Evolutionary conservation across 2,888 invertebrate genomes (phyloP).

Genomic region (Anagyrus pseudococci): DNA sequence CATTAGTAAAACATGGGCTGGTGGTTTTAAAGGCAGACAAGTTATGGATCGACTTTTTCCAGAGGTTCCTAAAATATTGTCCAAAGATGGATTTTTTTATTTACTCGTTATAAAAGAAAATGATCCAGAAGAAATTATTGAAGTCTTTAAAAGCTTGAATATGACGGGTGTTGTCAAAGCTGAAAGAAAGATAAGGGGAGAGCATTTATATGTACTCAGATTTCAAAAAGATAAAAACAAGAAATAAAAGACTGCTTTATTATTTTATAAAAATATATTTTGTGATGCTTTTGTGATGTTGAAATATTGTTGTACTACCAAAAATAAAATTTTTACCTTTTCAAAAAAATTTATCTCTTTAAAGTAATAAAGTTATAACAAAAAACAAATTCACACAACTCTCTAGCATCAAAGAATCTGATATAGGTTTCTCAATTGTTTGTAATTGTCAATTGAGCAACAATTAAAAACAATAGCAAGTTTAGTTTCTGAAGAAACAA

Average conservation of each 20-base stretch:
- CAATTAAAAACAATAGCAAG: too few species aligned
- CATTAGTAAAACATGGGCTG: constrained; percentile 78
- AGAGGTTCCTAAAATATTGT: constrained; percentile 73
- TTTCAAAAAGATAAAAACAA: constrained; percentile 58
- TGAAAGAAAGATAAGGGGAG: constrained; percentile 83
- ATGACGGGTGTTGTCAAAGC: constrained; percentile 71
- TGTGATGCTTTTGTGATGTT: too few species aligned
- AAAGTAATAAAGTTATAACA: too few species aligned
- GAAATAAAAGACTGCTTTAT: not conserved
- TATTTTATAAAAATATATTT: too few species aligned
- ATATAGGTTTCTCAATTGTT: too few species aligned
- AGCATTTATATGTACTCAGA: constrained; percentile 84
- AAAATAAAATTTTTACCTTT: too few species aligned
- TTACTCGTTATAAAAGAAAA: constrained; percentile 90
- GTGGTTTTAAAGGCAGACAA: constrained; percentile 76
- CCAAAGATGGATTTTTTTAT: constrained; percentile 83
- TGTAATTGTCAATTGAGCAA: too few species aligned
- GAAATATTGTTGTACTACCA: too few species aligned
- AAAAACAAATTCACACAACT: too few species aligned
- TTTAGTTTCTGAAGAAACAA: too few species aligned
- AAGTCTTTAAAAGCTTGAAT: constrained; percentile 66
- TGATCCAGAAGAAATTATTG: constrained; percentile 75
- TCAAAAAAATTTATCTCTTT: too few species aligned
- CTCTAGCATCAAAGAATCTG: too few species aligned
- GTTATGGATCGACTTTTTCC: constrained; percentile 79